phyloP scores from a whole-genome alignment of 2,888 invertebrate species.

The Strigamia crassipes region DNA sequence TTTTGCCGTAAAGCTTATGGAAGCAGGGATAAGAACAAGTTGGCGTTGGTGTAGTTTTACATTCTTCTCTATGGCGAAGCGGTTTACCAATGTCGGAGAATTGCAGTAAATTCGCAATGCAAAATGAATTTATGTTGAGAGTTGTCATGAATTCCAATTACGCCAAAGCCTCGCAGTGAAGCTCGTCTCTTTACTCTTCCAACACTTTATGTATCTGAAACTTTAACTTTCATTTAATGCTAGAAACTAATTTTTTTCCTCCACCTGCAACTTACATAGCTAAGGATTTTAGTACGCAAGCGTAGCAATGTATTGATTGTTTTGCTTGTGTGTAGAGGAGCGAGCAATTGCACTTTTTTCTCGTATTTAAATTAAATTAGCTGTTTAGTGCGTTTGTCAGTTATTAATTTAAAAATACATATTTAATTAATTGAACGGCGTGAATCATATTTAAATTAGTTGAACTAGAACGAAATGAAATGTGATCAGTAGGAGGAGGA shows the following conservation, averaged over 20 bases:
- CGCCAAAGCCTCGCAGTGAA: slow-evolving; percentile 33
- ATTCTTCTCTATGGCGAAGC: slow-evolving; percentile 29
- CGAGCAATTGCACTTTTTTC: neutral
- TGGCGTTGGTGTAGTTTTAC: slow-evolving; percentile 29
- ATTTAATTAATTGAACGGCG: neutral
- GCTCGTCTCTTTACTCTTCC: neutral
- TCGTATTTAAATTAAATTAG: neutral
- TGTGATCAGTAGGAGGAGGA: neutral
- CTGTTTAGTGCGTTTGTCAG: neutral
- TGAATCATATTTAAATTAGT: slow-evolving; percentile 7
- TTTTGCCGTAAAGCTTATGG: neutral
- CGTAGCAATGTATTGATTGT: neutral
- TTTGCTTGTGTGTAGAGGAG: neutral
- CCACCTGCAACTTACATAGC: neutral
- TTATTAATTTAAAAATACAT: neutral
- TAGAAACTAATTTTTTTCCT: neutral
- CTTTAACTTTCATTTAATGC: neutral
- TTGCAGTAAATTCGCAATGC: slow-evolving; percentile 38
- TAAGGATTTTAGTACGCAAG: neutral
- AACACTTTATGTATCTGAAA: slow-evolving; percentile 23
- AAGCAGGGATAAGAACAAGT: slow-evolving; percentile 15
- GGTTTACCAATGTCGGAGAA: slow-evolving; percentile 40
- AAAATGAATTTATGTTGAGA: slow-evolving; percentile 42
- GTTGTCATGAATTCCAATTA: slow-evolving; percentile 42
- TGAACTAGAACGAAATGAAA: neutral